Base-by-base conservation (phyloP, 2,888 invertebrate species). In the Caradrina clavipalpis region DNA sequence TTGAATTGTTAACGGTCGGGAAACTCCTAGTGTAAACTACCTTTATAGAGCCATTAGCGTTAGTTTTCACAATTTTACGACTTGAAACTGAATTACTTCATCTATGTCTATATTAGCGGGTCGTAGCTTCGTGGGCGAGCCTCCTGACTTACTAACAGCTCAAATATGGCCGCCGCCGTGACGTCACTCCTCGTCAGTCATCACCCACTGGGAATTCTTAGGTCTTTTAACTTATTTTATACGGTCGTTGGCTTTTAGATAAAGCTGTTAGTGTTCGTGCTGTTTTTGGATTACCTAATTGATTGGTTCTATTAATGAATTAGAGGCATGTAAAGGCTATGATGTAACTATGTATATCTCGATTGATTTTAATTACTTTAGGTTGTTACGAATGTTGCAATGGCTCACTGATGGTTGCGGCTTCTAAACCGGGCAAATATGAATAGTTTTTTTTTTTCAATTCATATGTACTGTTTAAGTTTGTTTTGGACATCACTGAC, bases 101-200 rank as follows among this genome's bases (percentile, higher is more conserved):
- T 50, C 66, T 67, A 58, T 63, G 72, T 65, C 69, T 76, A 47
- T 68, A 78, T 75, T 68, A 69, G 72, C 26, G 39, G 57, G 6
- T 55, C 19, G 71, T 82, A 2, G 55, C 39, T 35, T 10, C 17
- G 72, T 72, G 82, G 81, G 80, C 74, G 80, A 76, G 73, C 67
- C 68, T 60, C 61, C 77, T 49, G 54, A 35, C 75, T 65, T 63
- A 72, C 76, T 57, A 74, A 63, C 51, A 22, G 49, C 21, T 63
- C 57, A 54, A 62, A 80, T 50, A 76, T 69, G 82, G 79, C 64
- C 35, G 19, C 64, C 35, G 19, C 19, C 2, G 50, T 82, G 73
- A 78, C 76, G 82, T 85, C 79, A 84, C 62, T 22, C 1, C 47
- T 39, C n/a, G 35, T 42, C 58, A 68, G 58, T 82, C 73, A 73